A percentile compares a stretch with the other conserved stretches of the same genome.
These are phyloP conservation scores for Platanista minor DNA, from an alignment of 2,113 vertebrate species.

Conservation along the genomic window DNA sequence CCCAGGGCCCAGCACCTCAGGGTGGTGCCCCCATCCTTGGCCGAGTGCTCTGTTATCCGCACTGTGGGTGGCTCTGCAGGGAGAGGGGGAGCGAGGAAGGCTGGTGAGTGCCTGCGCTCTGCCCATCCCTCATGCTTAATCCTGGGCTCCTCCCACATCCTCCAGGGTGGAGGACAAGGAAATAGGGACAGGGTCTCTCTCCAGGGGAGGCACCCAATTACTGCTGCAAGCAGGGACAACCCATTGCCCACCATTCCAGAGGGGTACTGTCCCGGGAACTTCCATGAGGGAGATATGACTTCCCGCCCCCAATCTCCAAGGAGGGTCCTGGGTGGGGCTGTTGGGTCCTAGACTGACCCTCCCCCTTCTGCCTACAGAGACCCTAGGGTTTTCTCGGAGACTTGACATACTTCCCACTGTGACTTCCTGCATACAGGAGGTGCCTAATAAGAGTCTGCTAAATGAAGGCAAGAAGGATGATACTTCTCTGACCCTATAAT, in stretches of 20 bases:
- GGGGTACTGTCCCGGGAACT: not conserved
- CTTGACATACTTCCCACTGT: not conserved
- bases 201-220: not conserved
- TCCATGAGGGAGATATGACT: not conserved
- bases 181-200: not conserved
- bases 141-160: not conserved
- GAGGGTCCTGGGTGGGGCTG: not conserved
- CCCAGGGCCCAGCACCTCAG: constrained; percentile 43
- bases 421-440: not conserved
- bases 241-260: not conserved
- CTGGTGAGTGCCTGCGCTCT: not conserved
- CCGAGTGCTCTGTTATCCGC: not conserved
- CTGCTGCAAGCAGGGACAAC: not conserved
- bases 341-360: not conserved
- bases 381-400: not conserved
- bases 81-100: not conserved
- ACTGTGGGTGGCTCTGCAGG: not conserved
- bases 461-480: not conserved
- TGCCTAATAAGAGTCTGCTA: not conserved
- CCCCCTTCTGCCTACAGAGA: not conserved
- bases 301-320: not conserved
- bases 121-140: not conserved
- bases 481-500: not conserved
- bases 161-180: not conserved
- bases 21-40: not conserved